Evolutionary conservation across 2,888 invertebrate species (phyloP).

Genomic region (Sphaerophoria rueppellii): DNA sequence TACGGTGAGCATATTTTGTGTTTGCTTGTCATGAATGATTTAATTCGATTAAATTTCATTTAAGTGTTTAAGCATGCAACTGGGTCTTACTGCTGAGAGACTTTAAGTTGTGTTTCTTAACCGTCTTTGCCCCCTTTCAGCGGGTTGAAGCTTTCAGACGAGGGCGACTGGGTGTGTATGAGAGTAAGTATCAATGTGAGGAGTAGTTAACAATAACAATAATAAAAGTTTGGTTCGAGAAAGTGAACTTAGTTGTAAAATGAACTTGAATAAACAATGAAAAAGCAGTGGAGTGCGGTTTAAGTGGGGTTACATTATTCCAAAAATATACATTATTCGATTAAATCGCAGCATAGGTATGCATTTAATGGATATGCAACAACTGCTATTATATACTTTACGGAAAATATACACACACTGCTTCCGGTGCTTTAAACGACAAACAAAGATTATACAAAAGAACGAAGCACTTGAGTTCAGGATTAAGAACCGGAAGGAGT

Average conservation of each 20-base stretch:
- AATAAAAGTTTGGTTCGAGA: conserved; percentile 49
- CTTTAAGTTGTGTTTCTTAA: conserved; percentile 35
- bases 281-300: conserved; percentile 39
- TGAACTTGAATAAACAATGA: conserved; percentile 45
- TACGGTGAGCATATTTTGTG: background rate
- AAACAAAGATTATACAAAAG: no score
- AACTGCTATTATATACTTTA: no score
- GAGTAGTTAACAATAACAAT: conserved; percentile 5
- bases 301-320: background rate
- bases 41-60: conserved; percentile 71
- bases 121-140: conserved; percentile 1
- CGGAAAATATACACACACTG: no score
- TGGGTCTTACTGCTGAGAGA: conserved; percentile 45
- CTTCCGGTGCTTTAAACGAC: no score
- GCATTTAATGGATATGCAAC: no score
- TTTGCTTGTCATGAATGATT: conserved; percentile 55
- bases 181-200: conserved; percentile 1
- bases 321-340: no score
- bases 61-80: conserved; percentile 57
- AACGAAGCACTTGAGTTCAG: no score
- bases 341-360: no score
- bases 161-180: background rate
- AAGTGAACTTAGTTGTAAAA: conserved; percentile 61
- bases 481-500: no score
- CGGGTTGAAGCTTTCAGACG: background rate